Percentiles rank a stretch among this genome's conserved stretches.
Conservation (phyloP, 1,140 invertebrate genomes). For the Colletes gigas region DNA sequence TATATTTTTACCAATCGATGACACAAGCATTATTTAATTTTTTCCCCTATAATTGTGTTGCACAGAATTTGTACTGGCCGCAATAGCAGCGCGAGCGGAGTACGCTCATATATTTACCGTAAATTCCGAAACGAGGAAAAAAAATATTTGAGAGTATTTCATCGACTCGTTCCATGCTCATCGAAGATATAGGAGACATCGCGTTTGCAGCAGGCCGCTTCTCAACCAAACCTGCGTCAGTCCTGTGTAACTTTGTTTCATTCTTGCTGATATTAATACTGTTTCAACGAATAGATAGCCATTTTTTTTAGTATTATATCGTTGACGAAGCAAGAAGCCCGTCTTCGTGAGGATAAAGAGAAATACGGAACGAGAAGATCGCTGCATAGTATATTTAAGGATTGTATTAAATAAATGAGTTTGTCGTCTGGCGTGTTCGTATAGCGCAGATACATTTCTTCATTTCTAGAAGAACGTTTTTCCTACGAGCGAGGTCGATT, state of each 20-base stretch:
- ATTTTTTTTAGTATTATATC: slow-evolving; percentile 48
- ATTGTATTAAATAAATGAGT: not conserved
- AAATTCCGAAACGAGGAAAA: slow-evolving; percentile 64
- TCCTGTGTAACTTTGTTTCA: slow-evolving; percentile 56
- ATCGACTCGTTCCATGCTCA: slow-evolving; percentile 64
- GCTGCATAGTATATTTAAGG: slow-evolving; percentile 1
- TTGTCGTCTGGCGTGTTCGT: not conserved
- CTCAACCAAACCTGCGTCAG: slow-evolving; percentile 64
- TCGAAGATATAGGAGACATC: slow-evolving; percentile 53
- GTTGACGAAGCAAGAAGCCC: slow-evolving; percentile 41
- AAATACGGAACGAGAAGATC: slow-evolving; percentile 36
- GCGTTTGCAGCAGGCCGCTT: slow-evolving; percentile 63
- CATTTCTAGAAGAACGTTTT: not conserved
- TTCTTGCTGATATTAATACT: slow-evolving; percentile 28
- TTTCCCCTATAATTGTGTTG: slow-evolving; percentile 6
- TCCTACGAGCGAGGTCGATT: slow-evolving; percentile 3
- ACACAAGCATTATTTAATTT: too few species aligned
- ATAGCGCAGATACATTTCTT: not conserved
- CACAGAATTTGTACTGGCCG: slow-evolving; percentile 68
- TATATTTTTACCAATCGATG: too few species aligned
- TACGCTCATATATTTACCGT: slow-evolving; percentile 66
- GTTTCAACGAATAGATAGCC: slow-evolving; percentile 42
- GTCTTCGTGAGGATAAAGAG: slow-evolving; percentile 24
- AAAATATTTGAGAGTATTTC: slow-evolving; percentile 76
- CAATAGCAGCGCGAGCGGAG: slow-evolving; percentile 64